Base-by-base conservation (phyloP, 2,888 invertebrate species). In the Eupithecia exiguata region DNA sequence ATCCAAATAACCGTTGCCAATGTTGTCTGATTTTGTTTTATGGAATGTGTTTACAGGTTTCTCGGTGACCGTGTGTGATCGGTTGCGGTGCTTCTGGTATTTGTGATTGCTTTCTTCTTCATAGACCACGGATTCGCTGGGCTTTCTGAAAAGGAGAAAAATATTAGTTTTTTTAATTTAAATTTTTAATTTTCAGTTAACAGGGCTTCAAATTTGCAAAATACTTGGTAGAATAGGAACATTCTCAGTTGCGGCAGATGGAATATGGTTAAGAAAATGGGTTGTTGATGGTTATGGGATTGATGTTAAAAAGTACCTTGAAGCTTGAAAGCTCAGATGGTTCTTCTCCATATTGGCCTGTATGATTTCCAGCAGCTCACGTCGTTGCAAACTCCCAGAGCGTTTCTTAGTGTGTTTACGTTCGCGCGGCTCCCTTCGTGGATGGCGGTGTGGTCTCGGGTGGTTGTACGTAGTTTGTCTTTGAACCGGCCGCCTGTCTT, bases 301-400 rank as follows among this genome's bases (percentile, higher is more conserved):
- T 46, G n/a, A n/a, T 43, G 40, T 69, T 2, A n/a, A 65, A 70
- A 21, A 21, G 89, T 91, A 97, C 97, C 97, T 96, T 88, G 96
- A 95, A 89, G 96, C 95, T 95, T 97, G 97, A 96, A 97, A 97
- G 96, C 96, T 96, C 95, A 97, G 94, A 91, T 97, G 97, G 93
- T 97, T 97, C 92, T 97, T 97, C 90, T 98, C 98, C 97, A 98
- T 98, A 92, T 98, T 98, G 81, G 97, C 97, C 91, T 98, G 97
- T 87, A 98, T 97, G 85, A 98, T 97, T 94, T 98, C 97, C 80
- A 97, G 96, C 81, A 98, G 94, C 92, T 98, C 97, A 82, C 97
- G 96, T 82, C 97, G 95, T 88, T 97, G 97, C 83, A 97, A 91
- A 80, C 97, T 96, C 80, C 97, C 96, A 72, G 97, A 97, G 78